Percentiles rank a stretch among this genome's conserved stretches.
These are phyloP conservation scores for Garra rufa DNA, from an alignment of 2,113 vertebrate genomes.

Conservation along the genomic window DNA sequence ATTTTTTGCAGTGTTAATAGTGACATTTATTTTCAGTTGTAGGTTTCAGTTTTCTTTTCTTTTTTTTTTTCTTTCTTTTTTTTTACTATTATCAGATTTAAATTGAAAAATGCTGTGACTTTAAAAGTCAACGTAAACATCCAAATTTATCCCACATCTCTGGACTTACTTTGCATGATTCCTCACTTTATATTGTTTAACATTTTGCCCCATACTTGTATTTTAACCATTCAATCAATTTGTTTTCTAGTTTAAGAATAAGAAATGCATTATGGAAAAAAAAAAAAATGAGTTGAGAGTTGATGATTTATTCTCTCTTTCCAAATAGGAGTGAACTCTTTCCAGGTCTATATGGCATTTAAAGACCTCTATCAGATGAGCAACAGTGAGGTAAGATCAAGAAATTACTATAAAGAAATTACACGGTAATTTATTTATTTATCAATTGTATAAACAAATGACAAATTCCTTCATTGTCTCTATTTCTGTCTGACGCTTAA, in stretches of 20 bases:
- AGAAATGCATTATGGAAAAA: background rate
- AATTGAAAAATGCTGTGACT: too few relatives aligned
- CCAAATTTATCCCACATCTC: background rate
- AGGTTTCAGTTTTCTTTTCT: too few relatives aligned
- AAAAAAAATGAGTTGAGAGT: background rate
- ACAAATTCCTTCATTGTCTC: too few relatives aligned
- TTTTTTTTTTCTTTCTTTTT: too few relatives aligned
- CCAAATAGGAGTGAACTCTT: slow-evolving; percentile 88
- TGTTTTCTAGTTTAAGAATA: background rate
- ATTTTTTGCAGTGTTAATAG: too few relatives aligned
- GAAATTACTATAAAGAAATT: background rate
- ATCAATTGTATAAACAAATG: too few relatives aligned
- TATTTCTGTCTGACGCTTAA: background rate
- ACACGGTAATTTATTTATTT: too few relatives aligned
- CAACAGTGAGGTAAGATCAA: slow-evolving; percentile 88
- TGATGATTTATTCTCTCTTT: background rate
- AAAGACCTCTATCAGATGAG: slow-evolving; percentile 97
- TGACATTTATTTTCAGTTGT: too few relatives aligned
- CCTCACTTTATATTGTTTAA: background rate
- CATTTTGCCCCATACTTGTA: background rate
- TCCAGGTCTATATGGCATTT: slow-evolving; percentile 98
- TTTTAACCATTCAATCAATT: background rate
- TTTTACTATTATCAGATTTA: too few relatives aligned
- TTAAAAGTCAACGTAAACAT: background rate
- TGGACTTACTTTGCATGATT: background rate